phyloP scores from a whole-genome alignment of 2,797 vertebrate species.

The Chelidonichthys spinosus region DNA sequence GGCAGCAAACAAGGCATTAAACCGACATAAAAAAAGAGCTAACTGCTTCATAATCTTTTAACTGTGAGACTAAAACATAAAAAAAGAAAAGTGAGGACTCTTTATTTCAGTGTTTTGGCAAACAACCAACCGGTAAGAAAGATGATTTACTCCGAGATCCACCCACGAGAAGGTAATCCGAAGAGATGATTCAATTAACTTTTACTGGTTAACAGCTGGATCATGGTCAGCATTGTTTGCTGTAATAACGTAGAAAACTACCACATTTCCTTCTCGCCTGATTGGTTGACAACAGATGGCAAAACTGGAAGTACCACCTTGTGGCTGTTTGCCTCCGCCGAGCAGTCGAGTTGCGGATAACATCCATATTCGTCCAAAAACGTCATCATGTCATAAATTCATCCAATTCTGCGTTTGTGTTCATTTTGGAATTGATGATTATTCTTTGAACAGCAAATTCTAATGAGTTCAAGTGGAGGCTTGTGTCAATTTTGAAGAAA shows the following conservation, averaged over 20 bases:
- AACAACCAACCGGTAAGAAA: not conserved
- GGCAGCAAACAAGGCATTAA: not conserved
- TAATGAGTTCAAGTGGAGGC: no score
- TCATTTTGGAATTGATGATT: no score
- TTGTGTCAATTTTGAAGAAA: not conserved
- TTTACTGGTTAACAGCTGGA: not conserved
- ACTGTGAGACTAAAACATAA: not conserved
- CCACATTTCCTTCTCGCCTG: not conserved
- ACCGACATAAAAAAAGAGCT: not conserved
- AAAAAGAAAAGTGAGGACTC: no score
- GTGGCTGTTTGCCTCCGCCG: no score
- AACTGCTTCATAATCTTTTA: not conserved
- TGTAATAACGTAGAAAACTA: not conserved
- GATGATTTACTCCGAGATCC: not conserved
- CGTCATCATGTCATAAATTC: no score
- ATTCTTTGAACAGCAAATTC: no score
- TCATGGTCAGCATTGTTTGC: not conserved
- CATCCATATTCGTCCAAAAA: no score
- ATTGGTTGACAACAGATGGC: not conserved
- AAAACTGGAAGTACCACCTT: no score
- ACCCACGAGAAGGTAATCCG: not conserved
- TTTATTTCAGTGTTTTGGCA: not conserved
- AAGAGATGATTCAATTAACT: not conserved
- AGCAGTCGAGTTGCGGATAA: no score
- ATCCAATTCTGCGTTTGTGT: no score